phyloP scores from a whole-genome alignment of 1,140 invertebrate genomes.

The Eumaeus atala region DNA sequence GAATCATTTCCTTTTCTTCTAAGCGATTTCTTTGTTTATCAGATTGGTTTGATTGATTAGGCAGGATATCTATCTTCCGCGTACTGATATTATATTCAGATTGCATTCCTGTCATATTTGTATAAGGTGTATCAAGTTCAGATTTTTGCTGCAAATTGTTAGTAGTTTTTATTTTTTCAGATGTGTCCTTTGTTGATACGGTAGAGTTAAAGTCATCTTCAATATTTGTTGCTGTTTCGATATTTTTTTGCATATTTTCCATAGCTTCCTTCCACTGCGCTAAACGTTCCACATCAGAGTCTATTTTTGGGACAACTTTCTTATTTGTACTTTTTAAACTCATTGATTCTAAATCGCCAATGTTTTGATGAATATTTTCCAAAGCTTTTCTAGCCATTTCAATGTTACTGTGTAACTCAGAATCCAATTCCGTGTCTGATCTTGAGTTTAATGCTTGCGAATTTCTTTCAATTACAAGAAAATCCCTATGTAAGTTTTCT shows the following conservation, averaged over 20 bases:
- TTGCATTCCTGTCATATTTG: constrained; percentile 11
- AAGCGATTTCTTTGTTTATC: constrained; percentile 2
- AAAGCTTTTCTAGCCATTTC: constrained; percentile 43
- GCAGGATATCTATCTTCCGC: neutral
- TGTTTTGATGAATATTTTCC: constrained; percentile 41
- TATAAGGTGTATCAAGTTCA: constrained; percentile 11
- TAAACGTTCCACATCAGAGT: constrained; percentile 38
- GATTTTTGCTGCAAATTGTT: neutral
- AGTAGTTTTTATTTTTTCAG: neutral
- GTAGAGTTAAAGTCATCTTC: constrained; percentile 46
- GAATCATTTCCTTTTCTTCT: constrained; percentile 5
- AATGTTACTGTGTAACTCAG: constrained; percentile 41
- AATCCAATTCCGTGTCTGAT: constrained; percentile 27
- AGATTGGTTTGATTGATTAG: neutral
- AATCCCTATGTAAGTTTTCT: constrained; percentile 47
- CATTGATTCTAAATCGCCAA: constrained; percentile 43
- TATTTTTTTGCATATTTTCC: constrained; percentile 42
- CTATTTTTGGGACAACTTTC: constrained; percentile 24
- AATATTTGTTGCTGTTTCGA: constrained; percentile 45
- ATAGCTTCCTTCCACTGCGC: constrained; percentile 50
- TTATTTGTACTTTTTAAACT: constrained; percentile 21
- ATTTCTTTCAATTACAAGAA: constrained; percentile 40
- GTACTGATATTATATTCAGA: neutral
- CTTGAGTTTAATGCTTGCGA: constrained; percentile 20
- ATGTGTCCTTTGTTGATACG: neutral